These are phyloP conservation scores for Camponotus pennsylvanicus DNA, from an alignment of 1,140 invertebrate species.

Conservation along the genomic window DNA sequence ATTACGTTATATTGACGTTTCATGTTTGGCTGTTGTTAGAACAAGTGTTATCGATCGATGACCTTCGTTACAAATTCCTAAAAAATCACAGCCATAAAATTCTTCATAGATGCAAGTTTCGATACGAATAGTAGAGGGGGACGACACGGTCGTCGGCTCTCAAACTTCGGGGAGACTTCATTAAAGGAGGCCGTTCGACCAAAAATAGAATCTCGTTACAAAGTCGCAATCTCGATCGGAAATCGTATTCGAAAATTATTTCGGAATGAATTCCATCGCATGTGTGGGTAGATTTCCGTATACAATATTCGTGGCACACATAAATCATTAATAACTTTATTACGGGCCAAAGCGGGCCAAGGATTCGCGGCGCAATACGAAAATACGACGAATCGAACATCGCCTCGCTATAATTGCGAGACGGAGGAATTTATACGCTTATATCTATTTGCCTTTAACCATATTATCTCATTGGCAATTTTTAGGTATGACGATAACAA, in stretches of 20 bases:
- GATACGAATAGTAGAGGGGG: neutral
- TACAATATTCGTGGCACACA: neutral
- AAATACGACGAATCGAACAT: neutral
- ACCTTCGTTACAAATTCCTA: neutral
- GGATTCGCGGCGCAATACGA: neutral
- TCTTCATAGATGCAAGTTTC: neutral
- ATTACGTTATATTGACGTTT: neutral
- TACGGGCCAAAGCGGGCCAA: neutral
- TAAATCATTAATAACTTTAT: conserved; percentile 48
- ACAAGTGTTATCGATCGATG: conserved; percentile 12
- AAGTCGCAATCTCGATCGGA: neutral
- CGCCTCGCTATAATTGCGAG: neutral
- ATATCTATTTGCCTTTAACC: neutral
- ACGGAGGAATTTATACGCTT: neutral
- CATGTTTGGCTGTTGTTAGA: neutral
- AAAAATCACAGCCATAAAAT: conserved; percentile 31
- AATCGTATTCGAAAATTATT: conserved; percentile 18
- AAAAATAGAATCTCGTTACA: conserved; percentile 42
- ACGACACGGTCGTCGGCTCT: neutral
- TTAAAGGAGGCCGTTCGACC: conserved; percentile 13
- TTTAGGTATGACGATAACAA: conserved; percentile 45
- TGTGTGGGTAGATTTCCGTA: neutral
- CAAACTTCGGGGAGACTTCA: neutral
- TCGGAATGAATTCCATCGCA: conserved; percentile 31
- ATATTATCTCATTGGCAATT: conserved; percentile 44